Evolutionary conservation across 1,140 invertebrate genomes (phyloP), one percentile per base, ranked within the genome.

Genomic region (Dryas iulia): DNA sequence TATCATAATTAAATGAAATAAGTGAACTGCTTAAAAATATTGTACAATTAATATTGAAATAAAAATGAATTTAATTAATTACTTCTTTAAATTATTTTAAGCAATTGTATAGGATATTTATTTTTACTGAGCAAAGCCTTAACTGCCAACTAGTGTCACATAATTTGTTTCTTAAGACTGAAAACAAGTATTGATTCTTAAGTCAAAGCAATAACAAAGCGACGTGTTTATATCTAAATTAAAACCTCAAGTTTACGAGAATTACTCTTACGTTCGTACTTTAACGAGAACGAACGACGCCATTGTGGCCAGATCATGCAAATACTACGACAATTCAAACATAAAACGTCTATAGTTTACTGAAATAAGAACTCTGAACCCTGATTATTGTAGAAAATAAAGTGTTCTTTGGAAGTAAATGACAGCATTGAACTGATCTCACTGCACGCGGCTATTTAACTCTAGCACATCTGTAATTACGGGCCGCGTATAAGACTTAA

Each of bases 381-480:
- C 39, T 18, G 39, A 47, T 21, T 83, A 68, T 68, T 79, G 77
- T 72, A 80, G 69, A 66, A 73, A 79, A 82, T 84, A 81, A 82
- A 79, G 69, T 72, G 76, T 74, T 81, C 75, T 74, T 76, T 72
- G 69, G 79, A 78, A 72, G 71, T 72, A 70, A 78, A 87, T 85
- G 83, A 88, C 83, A 86, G 77, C 78, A 76, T 78, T 77, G 74
- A 78, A 69, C 61, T 67, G 74, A 79, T 75, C 75, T 77, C 67
- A 67, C 65, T 71, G 72, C 72, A 71, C 67, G 66, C 70, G 83
- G 83, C 77, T 85, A 86, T 86, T 89, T 87, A 87, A 79, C 82
- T 78, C 80, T 62, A 67, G 75, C 77, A 80, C 81, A 81, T 82
- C 81, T 78, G 81, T 90, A 88, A 90, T 90, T 90, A 89, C 78